These are phyloP conservation scores for Boleophthalmus pectinirostris DNA, from an alignment of 2,113 vertebrate species.

Conservation along the genomic window DNA sequence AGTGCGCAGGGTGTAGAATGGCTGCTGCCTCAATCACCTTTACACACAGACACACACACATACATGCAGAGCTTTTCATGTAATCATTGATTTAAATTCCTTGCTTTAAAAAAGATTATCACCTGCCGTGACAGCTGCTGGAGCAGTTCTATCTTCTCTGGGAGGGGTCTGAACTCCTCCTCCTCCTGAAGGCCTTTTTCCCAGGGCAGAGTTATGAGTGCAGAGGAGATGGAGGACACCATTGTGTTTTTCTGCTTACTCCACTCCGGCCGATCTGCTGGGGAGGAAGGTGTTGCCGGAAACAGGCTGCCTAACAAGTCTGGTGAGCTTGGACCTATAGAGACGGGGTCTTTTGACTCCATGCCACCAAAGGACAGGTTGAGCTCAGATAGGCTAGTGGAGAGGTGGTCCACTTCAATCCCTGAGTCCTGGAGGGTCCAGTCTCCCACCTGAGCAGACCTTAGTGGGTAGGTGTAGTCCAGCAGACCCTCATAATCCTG, in stretches of 20 bases:
- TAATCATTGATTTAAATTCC: background rate
- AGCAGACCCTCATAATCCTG: constrained; percentile 88
- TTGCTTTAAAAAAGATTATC: background rate
- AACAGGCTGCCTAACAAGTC: constrained; percentile 49
- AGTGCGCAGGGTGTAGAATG: constrained; percentile 39
- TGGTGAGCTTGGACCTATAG: constrained; percentile 22
- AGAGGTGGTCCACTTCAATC: constrained; percentile 84
- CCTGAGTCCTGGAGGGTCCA: constrained; percentile 84
- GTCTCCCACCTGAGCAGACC: constrained; percentile 72
- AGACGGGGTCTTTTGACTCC: constrained; percentile 9
- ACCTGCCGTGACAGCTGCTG: constrained; percentile 79
- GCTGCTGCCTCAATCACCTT: constrained; percentile 74
- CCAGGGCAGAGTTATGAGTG: constrained; percentile 61
- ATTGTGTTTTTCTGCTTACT: background rate
- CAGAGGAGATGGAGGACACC: constrained; percentile 17
- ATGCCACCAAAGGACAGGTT: constrained; percentile 18
- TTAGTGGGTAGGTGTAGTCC: constrained; percentile 91
- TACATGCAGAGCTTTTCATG: background rate
- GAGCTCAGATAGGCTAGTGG: constrained; percentile 63
- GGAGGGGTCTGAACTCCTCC: constrained; percentile 87
- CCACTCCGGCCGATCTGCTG: constrained; percentile 30
- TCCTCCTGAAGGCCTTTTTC: constrained; percentile 64
- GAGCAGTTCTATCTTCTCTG: constrained; percentile 81
- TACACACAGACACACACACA: background rate
- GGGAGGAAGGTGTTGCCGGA: constrained; percentile 26